Percentiles rank a stretch among this genome's conserved stretches.
Evolutionary conservation across 1,140 invertebrate species (phyloP).

Genomic region (Eriocheir sinensis): DNA sequence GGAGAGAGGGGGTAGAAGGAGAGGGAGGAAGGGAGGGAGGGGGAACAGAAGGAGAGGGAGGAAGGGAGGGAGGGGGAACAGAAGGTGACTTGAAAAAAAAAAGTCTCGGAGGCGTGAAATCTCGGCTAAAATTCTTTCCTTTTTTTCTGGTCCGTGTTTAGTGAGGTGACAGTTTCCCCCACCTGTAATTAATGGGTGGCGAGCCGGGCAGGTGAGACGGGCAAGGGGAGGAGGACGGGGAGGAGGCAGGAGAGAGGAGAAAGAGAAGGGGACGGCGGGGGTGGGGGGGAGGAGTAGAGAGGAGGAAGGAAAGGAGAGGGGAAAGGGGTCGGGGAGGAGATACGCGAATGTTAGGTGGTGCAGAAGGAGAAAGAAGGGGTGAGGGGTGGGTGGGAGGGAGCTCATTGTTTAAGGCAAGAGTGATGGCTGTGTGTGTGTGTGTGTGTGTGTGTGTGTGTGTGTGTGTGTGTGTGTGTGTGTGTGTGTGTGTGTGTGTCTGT

Average conservation of each 20-base stretch:
- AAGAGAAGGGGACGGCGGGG: no score
- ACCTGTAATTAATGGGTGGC: slow-evolving; percentile 32
- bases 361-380: background rate
- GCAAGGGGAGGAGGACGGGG: background rate
- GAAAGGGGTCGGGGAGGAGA: background rate
- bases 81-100: background rate
- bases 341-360: background rate
- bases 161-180: slow-evolving; percentile 14
- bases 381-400: background rate
- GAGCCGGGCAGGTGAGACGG: background rate
- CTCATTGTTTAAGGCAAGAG: background rate
- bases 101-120: background rate
- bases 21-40: background rate
- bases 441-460: slow-evolving; percentile 43
- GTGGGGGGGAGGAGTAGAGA: background rate
- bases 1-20: background rate
- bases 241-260: background rate
- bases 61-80: background rate
- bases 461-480: slow-evolving; percentile 30
- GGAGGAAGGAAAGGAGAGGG: no score
- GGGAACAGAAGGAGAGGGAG: background rate
- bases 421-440: background rate
- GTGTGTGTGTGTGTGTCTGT: no score
- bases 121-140: slow-evolving; percentile 13
- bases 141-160: slow-evolving; percentile 29